Percentiles rank a stretch among this genome's conserved stretches.
Conservation (phyloP, 2,113 vertebrate genomes). For the Aythya baeri region DNA sequence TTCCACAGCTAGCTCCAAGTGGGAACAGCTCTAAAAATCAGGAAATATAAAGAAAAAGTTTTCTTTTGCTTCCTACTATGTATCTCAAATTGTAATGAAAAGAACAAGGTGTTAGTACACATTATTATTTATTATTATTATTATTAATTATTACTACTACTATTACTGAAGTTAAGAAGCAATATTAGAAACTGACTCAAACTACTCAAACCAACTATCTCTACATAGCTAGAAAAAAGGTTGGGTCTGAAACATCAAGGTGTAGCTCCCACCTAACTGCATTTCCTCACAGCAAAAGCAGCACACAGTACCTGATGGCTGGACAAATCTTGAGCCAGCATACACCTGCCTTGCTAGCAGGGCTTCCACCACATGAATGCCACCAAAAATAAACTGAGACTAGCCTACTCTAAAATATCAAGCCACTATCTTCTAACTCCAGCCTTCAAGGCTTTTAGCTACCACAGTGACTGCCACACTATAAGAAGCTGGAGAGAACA, state of each 20-base stretch:
- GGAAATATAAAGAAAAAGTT: not conserved
- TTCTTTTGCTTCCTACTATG: not conserved
- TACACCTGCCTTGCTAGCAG: not conserved
- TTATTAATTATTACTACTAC: not conserved
- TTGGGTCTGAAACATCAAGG: not conserved
- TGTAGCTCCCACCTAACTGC: not conserved
- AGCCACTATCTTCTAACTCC: not conserved
- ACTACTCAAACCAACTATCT: not conserved
- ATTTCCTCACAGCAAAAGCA: fast-evolving
- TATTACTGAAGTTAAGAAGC: fast-evolving
- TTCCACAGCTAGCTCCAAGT: not conserved
- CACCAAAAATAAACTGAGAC: not conserved
- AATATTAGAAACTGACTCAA: not conserved
- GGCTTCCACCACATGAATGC: not conserved
- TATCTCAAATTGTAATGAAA: not conserved
- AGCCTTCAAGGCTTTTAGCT: not conserved
- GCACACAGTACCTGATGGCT: fast-evolving
- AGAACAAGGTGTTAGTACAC: not conserved
- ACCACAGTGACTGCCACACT: not conserved
- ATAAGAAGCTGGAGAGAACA: not conserved
- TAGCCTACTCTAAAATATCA: not conserved
- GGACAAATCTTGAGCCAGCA: not conserved
- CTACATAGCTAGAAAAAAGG: not conserved
- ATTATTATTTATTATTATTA: fast-evolving
- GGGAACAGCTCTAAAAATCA: not conserved